Conservation (phyloP, 2,888 invertebrate species). For the Seladonia tumulorum region DNA sequence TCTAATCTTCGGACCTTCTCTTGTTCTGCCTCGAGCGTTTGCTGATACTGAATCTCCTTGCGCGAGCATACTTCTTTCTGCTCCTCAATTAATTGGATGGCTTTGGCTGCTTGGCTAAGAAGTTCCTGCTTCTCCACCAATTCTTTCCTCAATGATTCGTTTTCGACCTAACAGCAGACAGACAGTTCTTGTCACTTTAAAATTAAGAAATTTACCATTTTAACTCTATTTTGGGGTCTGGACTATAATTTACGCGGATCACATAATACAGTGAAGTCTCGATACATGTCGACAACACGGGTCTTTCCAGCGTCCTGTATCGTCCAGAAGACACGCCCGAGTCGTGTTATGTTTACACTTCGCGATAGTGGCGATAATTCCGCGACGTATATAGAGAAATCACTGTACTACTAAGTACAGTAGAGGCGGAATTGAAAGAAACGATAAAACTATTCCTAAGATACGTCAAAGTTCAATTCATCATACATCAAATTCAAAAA, state of each 20-base stretch:
- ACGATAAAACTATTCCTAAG: not conserved
- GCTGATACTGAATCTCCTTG: constrained; percentile 78
- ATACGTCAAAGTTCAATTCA: not conserved
- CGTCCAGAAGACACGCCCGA: too few relatives aligned
- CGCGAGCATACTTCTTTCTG: constrained; percentile 85
- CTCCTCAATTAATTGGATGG: constrained; percentile 90
- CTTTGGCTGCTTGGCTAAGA: constrained; percentile 93
- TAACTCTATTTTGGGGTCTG: not conserved
- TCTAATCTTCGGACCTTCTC: constrained; percentile 77
- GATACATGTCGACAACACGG: too few relatives aligned
- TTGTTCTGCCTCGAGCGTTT: constrained; percentile 77
- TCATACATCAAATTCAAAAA: too few relatives aligned
- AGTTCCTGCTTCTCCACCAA: constrained; percentile 93
- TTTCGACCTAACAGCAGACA: constrained; percentile 87
- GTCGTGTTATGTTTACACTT: too few relatives aligned
- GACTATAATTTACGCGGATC: not conserved
- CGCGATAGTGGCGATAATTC: too few relatives aligned
- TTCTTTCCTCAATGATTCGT: constrained; percentile 91
- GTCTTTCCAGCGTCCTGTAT: too few relatives aligned
- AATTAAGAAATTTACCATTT: not conserved
- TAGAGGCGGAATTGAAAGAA: not conserved
- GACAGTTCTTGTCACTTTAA: not conserved
- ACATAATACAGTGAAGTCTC: too few relatives aligned
- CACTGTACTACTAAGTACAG: not conserved
- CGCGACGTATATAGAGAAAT: too few relatives aligned